Evolutionary conservation across 2,797 vertebrate genomes (phyloP).

Genomic region (Garrulus glandarius): DNA sequence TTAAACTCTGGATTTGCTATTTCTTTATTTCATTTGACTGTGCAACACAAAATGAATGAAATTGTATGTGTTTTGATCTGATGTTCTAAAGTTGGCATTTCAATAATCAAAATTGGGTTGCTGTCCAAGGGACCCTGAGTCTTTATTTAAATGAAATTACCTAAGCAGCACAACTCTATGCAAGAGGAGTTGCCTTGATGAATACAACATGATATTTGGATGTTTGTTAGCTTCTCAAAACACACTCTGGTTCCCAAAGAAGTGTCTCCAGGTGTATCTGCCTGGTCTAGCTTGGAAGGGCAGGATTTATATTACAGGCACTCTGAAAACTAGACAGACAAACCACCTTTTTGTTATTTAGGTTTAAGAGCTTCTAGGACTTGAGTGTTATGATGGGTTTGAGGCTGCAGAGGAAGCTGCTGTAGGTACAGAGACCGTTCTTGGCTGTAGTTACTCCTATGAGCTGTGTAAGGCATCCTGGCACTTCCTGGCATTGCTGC

Average conservation of each 20-base stretch:
- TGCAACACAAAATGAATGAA: background rate
- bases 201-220: background rate
- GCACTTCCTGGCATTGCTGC: fast-evolving
- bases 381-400: background rate
- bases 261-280: background rate
- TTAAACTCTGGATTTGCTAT: background rate
- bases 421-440: background rate
- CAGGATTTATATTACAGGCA: background rate
- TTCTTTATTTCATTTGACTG: background rate
- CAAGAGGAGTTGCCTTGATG: background rate
- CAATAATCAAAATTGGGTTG: background rate
- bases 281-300: background rate
- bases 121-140: background rate
- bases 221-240: background rate
- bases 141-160: background rate
- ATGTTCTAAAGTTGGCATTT: background rate
- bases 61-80: background rate
- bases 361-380: background rate
- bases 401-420: background rate
- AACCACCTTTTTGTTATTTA: background rate
- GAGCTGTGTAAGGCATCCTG: background rate
- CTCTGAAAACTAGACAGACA: background rate
- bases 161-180: background rate
- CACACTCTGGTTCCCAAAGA: background rate
- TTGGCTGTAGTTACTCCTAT: background rate